Evolutionary conservation across 2,888 invertebrate species (phyloP), one percentile per base, ranked within the genome.

Genomic region (Caenorhabditis afra): DNA sequence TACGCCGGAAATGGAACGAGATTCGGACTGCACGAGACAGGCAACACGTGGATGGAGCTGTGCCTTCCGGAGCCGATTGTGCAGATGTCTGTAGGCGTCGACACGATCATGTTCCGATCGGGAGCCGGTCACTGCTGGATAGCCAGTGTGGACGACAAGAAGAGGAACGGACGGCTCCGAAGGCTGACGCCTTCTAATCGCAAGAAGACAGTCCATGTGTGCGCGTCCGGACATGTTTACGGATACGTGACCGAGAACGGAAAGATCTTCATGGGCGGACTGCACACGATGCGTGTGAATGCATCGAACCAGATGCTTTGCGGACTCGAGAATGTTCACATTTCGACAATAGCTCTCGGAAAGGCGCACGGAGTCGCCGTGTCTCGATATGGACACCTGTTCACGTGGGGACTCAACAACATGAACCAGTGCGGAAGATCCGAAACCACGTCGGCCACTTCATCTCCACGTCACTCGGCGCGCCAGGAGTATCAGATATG

Each of bases 341-440:
- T 80, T 11, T 78, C 61, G 18, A 92, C 94, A 92, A 94, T 96
- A 3, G 94, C 95, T 0, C 91, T 99, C 74, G 98, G 98, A 2
- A 98, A 98, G 91, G 97, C 97, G 0, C 98, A 98, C 89, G 95
- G 95, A n/a, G 95, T 95, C 0, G 95, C 94, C 0, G 92, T 98
- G 12, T 95, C 95, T 14, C 94, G 93, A 85, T 94, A 94, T 90
- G 98, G 98, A 0, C 94, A 94, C 86, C 94, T 97, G 3, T 97
- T 94, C 91, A 96, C 97, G 0, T 97, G 97, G 91, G 98, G 98
- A 5, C 94, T 97, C 79, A 98, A 98, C 91, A 97, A 98, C 91
- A 96, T 97, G 91, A 96, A 96, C 0, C 98, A 98, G 90, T 98
- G 98, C 91, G 98, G 98, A 45, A 57, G 87, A 50, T 23, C 52